Evolutionary conservation across 2,113 vertebrate genomes (phyloP).

Genomic region (Podiceps cristatus): DNA sequence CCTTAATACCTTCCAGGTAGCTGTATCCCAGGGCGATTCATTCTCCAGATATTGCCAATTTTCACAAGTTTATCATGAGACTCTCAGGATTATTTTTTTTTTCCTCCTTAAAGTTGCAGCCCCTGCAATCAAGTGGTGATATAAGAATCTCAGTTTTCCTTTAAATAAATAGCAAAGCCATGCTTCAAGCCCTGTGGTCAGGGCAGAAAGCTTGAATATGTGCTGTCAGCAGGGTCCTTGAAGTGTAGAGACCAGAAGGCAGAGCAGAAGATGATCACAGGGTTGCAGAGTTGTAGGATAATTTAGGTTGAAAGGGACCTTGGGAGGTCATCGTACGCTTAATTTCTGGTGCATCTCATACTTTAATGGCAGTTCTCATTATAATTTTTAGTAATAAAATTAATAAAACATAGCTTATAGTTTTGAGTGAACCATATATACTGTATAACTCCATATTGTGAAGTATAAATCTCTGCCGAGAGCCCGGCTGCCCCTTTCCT

Average conservation of each 20-base stretch:
- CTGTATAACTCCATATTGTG: not conserved
- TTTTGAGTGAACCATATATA: not conserved
- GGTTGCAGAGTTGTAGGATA: not conserved
- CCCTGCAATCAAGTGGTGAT: not conserved
- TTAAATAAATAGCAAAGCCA: not conserved
- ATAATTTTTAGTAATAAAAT: not conserved
- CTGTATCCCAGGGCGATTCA: not conserved
- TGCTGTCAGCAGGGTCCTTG: not conserved
- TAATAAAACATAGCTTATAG: not conserved
- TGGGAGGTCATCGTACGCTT: not conserved
- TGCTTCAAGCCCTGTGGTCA: fast-evolving
- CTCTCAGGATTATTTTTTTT: not conserved
- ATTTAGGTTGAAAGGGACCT: not conserved
- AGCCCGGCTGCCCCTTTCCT: not conserved
- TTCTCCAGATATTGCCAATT: not conserved
- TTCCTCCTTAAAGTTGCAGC: not conserved
- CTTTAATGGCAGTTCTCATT: not conserved
- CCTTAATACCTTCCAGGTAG: conserved; percentile 10
- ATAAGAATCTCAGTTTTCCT: not conserved
- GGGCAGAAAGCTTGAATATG: not conserved
- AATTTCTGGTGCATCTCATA: not conserved
- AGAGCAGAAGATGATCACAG: not conserved
- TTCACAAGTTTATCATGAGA: conserved; percentile 29
- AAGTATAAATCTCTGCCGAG: fast-evolving
- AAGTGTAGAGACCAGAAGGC: not conserved